Percentiles rank a stretch among this genome's conserved stretches.
Evolutionary conservation across 2,113 vertebrate species (phyloP).

Genomic region (Lanius collurio): DNA sequence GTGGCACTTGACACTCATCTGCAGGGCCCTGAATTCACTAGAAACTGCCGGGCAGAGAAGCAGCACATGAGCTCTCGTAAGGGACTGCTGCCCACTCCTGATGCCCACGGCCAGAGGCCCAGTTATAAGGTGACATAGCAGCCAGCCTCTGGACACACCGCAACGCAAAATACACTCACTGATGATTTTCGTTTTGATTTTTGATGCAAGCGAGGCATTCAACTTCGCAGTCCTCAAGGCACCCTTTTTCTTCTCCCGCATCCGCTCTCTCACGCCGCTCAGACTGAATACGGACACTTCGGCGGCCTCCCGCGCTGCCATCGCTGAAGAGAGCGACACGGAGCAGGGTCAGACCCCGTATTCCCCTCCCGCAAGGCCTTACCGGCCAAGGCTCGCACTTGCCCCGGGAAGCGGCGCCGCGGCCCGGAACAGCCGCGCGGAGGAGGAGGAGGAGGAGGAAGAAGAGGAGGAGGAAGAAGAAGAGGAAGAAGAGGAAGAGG

Average conservation of each 20-base stretch:
- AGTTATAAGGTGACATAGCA: rapidly evolving
- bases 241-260: slow-evolving; percentile 61
- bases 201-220: slow-evolving; percentile 72
- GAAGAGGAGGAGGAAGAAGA: rapidly evolving
- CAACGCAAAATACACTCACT: slow-evolving; percentile 66
- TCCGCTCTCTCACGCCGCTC: slow-evolving; percentile 19
- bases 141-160: rapidly evolving
- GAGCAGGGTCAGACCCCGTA: background rate
- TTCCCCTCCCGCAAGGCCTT: background rate
- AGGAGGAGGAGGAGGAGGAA: rapidly evolving
- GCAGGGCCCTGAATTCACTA: background rate
- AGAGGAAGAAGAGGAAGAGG: rapidly evolving
- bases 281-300: background rate
- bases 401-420: too few species aligned
- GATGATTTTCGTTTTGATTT: slow-evolving; percentile 80
- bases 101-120: background rate
- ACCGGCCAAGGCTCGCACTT: rapidly evolving
- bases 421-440: too few species aligned
- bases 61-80: background rate
- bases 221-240: slow-evolving; percentile 60
- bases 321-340: background rate
- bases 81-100: background rate
- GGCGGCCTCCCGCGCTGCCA: background rate
- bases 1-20: too few species aligned
- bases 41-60: background rate